Percentiles rank a stretch among this genome's conserved stretches.
Conservation (phyloP, 2,888 invertebrate species). For the Cheilosia vernalis region DNA sequence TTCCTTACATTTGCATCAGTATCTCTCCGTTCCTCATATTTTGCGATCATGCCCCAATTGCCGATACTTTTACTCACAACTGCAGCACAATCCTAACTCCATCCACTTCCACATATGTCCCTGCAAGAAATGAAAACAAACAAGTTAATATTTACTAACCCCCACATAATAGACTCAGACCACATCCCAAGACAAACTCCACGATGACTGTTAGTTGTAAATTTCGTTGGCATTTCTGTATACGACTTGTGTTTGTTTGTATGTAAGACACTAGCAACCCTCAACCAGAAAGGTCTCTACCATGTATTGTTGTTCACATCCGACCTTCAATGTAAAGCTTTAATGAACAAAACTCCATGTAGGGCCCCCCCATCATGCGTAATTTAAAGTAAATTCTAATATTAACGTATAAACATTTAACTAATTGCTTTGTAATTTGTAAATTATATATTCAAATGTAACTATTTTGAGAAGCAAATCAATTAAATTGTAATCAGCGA, state of each 20-base stretch:
- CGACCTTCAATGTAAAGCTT: conserved; percentile 40
- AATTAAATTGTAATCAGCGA: conserved; percentile 10
- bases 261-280: conserved; percentile 35
- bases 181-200: neutral
- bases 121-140: neutral
- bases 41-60: too few relatives aligned
- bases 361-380: neutral
- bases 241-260: conserved; percentile 39
- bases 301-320: conserved; percentile 13
- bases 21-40: too few relatives aligned
- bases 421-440: conserved; percentile 35
- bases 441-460: conserved; percentile 34
- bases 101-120: neutral
- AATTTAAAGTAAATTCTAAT: neutral
- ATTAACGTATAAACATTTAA: conserved; percentile 1
- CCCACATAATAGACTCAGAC: conserved; percentile 15
- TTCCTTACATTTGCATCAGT: too few relatives aligned
- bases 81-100: too few relatives aligned
- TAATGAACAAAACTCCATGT: conserved; percentile 24
- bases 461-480: conserved; percentile 12
- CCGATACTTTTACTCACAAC: too few relatives aligned
- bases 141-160: neutral
- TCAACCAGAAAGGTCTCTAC: neutral
- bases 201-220: conserved; percentile 10
- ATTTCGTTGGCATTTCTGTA: conserved; percentile 15